Percentiles rank a stretch among this genome's conserved stretches.
Conservation (phyloP, 2,113 vertebrate genomes). For the Zosterops hypoxanthus region DNA sequence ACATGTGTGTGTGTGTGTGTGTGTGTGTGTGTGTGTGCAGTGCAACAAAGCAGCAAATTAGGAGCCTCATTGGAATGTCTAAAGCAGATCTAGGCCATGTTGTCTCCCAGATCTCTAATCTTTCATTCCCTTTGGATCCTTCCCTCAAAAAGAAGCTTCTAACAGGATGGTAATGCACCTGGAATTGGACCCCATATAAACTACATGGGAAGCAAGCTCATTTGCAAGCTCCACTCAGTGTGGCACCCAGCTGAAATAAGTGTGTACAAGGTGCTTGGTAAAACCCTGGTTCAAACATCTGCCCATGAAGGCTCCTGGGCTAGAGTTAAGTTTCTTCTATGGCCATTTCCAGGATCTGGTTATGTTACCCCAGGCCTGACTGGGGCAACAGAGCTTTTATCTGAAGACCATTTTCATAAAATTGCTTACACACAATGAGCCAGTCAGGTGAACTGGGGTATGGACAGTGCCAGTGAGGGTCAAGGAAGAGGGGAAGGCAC, state of each 20-base stretch:
- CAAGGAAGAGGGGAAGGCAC: background rate
- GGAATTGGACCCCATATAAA: conserved; percentile 13
- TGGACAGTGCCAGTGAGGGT: background rate
- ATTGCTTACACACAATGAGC: rapidly evolving
- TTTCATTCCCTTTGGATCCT: conserved; percentile 10
- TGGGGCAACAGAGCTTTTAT: background rate
- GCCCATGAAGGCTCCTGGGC: rapidly evolving
- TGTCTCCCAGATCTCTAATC: background rate
- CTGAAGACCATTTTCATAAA: background rate
- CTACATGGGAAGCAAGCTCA: background rate
- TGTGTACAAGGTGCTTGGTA: background rate
- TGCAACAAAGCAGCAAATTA: background rate
- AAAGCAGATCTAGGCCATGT: background rate
- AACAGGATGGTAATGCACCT: background rate
- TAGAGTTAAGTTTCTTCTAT: background rate
- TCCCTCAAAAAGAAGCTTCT: background rate
- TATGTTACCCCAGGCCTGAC: background rate
- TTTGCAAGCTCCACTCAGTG: background rate
- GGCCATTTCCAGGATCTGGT: background rate
- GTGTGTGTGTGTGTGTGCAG: background rate
- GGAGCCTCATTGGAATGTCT: background rate
- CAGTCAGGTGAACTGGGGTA: background rate
- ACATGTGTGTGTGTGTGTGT: background rate
- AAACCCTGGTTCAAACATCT: background rate
- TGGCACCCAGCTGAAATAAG: background rate